These are phyloP conservation scores for Meiosimyza platycephala DNA, from an alignment of 2,888 invertebrate genomes.

Conservation along the genomic window DNA sequence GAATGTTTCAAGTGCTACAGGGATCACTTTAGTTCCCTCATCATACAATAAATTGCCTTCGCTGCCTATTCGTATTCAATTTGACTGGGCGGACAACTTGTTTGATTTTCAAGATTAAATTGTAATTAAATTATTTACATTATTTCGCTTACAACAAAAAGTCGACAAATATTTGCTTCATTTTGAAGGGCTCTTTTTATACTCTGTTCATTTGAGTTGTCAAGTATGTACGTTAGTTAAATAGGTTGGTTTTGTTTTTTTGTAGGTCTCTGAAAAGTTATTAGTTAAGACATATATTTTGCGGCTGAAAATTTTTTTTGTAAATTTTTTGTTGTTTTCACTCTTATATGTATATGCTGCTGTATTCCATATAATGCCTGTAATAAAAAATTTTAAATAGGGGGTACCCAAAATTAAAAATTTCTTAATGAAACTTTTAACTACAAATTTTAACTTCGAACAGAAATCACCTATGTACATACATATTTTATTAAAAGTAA, in stretches of 20 bases:
- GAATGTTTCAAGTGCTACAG: background rate
- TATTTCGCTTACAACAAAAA: slow-evolving; percentile 24
- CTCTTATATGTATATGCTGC: no score
- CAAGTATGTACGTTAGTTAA: no score
- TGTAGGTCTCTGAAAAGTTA: background rate
- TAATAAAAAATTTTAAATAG: no score
- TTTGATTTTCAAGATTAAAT: slow-evolving; percentile 38
- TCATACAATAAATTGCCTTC: background rate
- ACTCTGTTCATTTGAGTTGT: no score
- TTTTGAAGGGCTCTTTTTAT: background rate
- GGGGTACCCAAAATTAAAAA: no score
- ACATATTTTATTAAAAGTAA: no score
- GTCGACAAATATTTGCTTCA: background rate
- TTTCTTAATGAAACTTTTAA: no score
- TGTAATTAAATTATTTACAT: slow-evolving; percentile 40
- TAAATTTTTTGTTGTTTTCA: no score
- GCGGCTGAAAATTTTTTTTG: background rate
- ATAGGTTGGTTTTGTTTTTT: background rate
- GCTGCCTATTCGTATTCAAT: background rate
- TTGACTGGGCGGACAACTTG: slow-evolving; percentile 30
- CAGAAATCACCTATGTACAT: no score
- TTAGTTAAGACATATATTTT: background rate
- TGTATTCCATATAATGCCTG: no score
- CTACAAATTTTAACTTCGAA: no score
- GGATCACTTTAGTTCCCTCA: background rate